Evolutionary conservation across 2,888 invertebrate species (phyloP).

Genomic region (Cylindroiulus punctatus): DNA sequence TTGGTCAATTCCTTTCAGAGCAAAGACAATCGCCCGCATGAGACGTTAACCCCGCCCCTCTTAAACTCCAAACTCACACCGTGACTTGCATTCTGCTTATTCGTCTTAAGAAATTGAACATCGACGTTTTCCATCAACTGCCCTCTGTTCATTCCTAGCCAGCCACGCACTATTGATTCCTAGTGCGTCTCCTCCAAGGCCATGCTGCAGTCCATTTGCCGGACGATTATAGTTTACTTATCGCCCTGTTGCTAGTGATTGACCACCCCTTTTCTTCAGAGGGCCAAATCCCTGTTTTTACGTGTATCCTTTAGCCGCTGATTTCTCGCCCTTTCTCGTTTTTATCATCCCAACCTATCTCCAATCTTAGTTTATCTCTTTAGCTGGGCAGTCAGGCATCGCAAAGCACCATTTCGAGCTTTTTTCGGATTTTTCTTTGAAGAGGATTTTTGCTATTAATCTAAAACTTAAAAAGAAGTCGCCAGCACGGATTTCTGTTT

Average conservation of each 20-base stretch:
- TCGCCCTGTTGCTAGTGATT: constrained; percentile 23
- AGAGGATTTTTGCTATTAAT: constrained; percentile 42
- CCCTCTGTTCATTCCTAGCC: background rate
- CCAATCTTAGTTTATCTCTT: constrained; percentile 20
- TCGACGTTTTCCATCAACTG: constrained; percentile 9
- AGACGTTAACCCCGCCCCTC: background rate
- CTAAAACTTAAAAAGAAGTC: constrained; percentile 31
- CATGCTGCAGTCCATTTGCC: constrained; percentile 31
- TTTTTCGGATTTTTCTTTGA: constrained; percentile 20
- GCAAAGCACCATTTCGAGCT: constrained; percentile 13
- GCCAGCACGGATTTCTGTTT: background rate
- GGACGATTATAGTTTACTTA: constrained; percentile 13
- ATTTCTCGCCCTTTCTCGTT: constrained; percentile 23
- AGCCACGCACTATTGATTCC: constrained; percentile 38
- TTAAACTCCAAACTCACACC: background rate
- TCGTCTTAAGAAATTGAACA: background rate
- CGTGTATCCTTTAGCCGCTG: constrained; percentile 28
- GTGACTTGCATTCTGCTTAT: constrained; percentile 3
- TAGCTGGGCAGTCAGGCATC: constrained; percentile 26
- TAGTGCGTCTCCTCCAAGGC: background rate
- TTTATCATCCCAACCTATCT: constrained; percentile 27
- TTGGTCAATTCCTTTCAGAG: background rate
- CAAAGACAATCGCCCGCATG: constrained; percentile 11
- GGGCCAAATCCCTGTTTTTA: constrained; percentile 8
- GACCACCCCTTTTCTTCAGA: background rate